Conservation (phyloP, 2,797 vertebrate genomes). For the Spinus olivaceus region DNA sequence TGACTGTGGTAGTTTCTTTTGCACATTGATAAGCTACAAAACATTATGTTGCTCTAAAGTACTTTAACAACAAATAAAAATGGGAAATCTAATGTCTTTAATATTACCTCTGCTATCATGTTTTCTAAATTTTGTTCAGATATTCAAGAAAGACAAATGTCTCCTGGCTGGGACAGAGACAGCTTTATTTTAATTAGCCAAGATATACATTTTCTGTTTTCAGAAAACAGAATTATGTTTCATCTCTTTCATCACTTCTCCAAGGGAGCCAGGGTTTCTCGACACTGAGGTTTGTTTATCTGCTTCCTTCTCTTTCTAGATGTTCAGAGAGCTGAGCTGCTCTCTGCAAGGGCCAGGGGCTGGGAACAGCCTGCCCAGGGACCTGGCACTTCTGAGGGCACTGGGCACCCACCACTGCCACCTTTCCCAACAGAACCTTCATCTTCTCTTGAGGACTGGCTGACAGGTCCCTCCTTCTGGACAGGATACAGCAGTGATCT, state of each 20-base stretch:
- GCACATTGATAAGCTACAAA: not conserved
- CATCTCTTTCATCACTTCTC: not conserved
- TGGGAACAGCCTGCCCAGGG: rapidly evolving
- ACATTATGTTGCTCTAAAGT: not conserved
- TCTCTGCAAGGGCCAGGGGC: rapidly evolving
- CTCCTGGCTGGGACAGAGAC: not conserved
- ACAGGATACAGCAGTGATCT: too few relatives aligned
- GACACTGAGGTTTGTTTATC: not conserved
- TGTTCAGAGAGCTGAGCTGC: not conserved
- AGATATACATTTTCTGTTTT: not conserved
- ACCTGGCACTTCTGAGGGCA: not conserved
- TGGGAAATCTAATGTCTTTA: not conserved
- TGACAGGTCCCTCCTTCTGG: not conserved
- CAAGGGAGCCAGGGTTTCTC: not conserved
- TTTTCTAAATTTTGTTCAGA: not conserved
- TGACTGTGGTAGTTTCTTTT: not conserved
- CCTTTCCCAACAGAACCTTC: not conserved
- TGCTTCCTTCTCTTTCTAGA: not conserved
- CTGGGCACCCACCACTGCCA: too few relatives aligned
- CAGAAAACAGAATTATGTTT: not conserved
- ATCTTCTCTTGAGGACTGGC: rapidly evolving
- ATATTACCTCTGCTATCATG: not conserved
- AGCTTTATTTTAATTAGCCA: not conserved
- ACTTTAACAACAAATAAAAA: not conserved
- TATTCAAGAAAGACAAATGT: not conserved